Evolutionary conservation across 2,888 invertebrate species (phyloP), one percentile per base, ranked within the genome.

Genomic region (Alviniconcha strummeri): DNA sequence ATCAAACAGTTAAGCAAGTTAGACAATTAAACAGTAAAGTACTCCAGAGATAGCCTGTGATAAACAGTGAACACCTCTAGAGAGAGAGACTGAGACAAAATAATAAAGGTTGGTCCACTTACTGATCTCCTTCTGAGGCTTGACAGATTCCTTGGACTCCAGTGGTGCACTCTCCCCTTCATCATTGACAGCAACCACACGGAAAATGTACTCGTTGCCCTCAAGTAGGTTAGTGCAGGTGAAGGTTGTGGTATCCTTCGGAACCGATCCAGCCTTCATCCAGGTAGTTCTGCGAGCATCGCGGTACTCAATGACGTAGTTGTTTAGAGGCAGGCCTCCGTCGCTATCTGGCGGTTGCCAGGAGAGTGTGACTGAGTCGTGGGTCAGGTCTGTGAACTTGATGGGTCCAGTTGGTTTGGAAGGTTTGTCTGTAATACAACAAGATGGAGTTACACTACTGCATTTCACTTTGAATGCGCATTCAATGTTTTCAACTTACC

Each of bases 101-200:
- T 1, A 36, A 56, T 86, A 67, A 19, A 13, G n/a, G 19, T n/a
- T 8, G 8, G 15, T 54, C 55, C 5, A 82, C 88, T 88, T 84
- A 92, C 92, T 87, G 15, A 88, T 79, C 55, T 86, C 87, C 74
- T 86, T 88, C 85, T 89, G 89, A 13, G 90, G 89, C 80, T 86
- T 88, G 71, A 90, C 85, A 5, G 89, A 85, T 72, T 89, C 90
- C n/a, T 87, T 85, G 5, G 88, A 85, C 72, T 90, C 97, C 80
- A 98, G 97, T 0, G 98, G 97, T 88, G 97, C 97, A 72, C 98
- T 97, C 0, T 97, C 97, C 4, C 99, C 99, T 2, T 98, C 98
- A 88, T 97, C 96, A 94, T 97, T 97, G 52, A 97, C 95, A 13
- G 97, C 97, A 80, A 96, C 95, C 0, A 98, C 97, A 36, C 97